Conservation (phyloP, 2,113 vertebrate genomes). For the Orientallactaga bullata region DNA sequence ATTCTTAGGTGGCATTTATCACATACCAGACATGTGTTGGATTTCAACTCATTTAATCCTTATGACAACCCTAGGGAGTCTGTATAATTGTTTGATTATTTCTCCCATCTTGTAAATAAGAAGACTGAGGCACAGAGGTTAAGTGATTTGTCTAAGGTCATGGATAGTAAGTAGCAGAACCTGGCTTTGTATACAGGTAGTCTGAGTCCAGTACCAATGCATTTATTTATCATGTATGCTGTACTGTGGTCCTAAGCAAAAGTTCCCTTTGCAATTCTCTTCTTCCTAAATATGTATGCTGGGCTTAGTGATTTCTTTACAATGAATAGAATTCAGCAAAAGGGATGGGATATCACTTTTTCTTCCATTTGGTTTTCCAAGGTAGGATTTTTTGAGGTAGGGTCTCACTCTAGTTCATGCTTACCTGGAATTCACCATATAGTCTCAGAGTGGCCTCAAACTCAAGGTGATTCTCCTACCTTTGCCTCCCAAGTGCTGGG, state of each 20-base stretch:
- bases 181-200: slow-evolving; percentile 18
- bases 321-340: slow-evolving; percentile 15
- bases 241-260: background rate
- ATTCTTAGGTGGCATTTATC: background rate
- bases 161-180: background rate
- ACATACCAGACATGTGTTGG: background rate
- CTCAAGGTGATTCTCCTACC: no score
- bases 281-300: slow-evolving; percentile 12
- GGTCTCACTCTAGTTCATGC: no score
- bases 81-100: background rate
- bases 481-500: no score
- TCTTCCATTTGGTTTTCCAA: no score
- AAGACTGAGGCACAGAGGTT: slow-evolving; percentile 9
- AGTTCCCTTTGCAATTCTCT: background rate
- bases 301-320: slow-evolving; percentile 38
- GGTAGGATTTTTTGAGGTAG: no score
- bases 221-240: background rate
- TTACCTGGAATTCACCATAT: no score
- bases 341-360: background rate
- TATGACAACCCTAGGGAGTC: background rate
- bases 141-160: slow-evolving; percentile 54
- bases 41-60: slow-evolving; percentile 23
- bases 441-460: no score
- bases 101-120: slow-evolving; percentile 23
- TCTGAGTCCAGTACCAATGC: background rate